Conservation (phyloP, 2,113 vertebrate genomes). For the Coreoperca whiteheadi region DNA sequence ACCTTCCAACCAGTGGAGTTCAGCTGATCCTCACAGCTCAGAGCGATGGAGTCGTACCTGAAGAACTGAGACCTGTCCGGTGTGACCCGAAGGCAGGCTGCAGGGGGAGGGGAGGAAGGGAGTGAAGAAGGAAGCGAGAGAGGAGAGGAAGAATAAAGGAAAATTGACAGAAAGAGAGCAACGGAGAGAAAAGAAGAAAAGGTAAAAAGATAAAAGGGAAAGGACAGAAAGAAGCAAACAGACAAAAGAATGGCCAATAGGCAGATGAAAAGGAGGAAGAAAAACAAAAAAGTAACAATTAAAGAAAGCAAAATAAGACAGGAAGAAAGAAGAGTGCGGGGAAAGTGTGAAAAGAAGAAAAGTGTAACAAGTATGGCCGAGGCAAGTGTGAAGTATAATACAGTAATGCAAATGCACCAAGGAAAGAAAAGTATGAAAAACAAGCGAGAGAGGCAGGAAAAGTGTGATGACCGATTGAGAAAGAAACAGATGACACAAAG, state of each 20-base stretch:
- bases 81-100: constrained; percentile 52
- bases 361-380: neutral
- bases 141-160: too few species aligned
- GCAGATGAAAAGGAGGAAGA: neutral
- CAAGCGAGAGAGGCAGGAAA: neutral
- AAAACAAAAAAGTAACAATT: neutral
- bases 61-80: constrained; percentile 62
- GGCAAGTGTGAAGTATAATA: neutral
- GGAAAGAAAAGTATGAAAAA: neutral
- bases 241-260: neutral
- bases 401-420: accelerated
- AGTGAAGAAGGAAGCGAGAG: too few species aligned
- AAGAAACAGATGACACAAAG: too few species aligned
- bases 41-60: constrained; percentile 40
- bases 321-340: neutral
- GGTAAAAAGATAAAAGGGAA: too few species aligned
- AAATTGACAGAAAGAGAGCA: too few species aligned
- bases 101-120: neutral
- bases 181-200: too few species aligned
- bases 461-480: neutral
- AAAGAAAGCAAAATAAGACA: neutral
- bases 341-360: neutral
- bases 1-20: constrained; percentile 60
- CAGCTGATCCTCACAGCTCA: constrained; percentile 34
- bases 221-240: neutral